Base-by-base conservation (phyloP, 2,888 invertebrate genomes). In the Limnephilus auricula region DNA sequence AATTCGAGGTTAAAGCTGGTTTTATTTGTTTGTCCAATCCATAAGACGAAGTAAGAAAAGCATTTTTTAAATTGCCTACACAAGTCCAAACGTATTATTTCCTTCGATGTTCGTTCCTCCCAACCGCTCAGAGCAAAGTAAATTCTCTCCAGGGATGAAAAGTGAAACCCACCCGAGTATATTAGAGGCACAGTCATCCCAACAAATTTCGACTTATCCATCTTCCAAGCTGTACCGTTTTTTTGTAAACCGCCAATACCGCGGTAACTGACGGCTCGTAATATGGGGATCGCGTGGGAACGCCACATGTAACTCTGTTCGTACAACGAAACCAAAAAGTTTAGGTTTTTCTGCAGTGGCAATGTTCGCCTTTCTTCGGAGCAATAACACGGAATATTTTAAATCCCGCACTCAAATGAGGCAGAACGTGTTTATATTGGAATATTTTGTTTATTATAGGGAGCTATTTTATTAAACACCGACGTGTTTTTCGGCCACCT, bases 131-230 rank as follows among this genome's bases (percentile, higher is more conserved):
- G 34, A 12, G 82, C 18, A 34, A 25, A 34, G 25, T 32, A 25
- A 82, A 32, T 82, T 32, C 18, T 34, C 82, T n/a, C 82, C 9
- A 18, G 82, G 82, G 82, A 82, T 82, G 50, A 85, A 30, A 65
- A 65, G 65, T n/a, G 65, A 40, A 85, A 85, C 50, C 50, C 85
- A 85, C 85, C 85, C 18, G 50, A 50, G 88, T 88, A 88, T 32
- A 88, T 88, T 88, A 88, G 31, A 31, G 88, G 88, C 12, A 79
- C 90, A 90, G 90, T 90, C 84, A n/a, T 90, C 85, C 90, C 37
- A 78, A 90, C 90, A 90, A 90, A 90, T 90, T 84, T 79, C 85
- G 78, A 40, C 90, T 85, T 85, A 90, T 90, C 90, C 85, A 31
- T 90, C 90, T 90, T 90, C 90, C 90, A 85, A 25, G 82, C 82